These are phyloP conservation scores for Catotricha subobsoleta DNA, from an alignment of 2,888 invertebrate genomes.

Conservation along the genomic window DNA sequence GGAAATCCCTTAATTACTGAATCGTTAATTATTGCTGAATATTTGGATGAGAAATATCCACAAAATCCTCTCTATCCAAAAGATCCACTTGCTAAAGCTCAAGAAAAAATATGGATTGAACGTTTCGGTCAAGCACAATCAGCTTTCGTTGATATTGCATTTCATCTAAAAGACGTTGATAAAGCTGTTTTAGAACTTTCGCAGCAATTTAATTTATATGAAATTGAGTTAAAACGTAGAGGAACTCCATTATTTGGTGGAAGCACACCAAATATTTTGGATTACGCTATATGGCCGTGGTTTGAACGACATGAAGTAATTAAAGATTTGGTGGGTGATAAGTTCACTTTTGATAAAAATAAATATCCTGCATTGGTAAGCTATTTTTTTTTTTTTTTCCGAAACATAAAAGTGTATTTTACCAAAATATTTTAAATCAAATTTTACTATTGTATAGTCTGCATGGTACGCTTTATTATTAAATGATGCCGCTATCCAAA, in stretches of 20 bases:
- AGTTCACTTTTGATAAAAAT: constrained; percentile 43
- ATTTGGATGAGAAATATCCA: constrained; percentile 63
- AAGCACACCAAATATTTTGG: constrained; percentile 53
- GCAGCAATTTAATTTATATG: constrained; percentile 44
- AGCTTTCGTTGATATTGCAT: constrained; percentile 12
- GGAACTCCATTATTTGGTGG: constrained; percentile 49
- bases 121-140: constrained; percentile 16
- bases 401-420: neutral
- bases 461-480: constrained; percentile 54
- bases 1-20: constrained; percentile 44
- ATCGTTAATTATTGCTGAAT: constrained; percentile 60
- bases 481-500: constrained; percentile 47
- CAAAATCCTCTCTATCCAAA: constrained; percentile 42
- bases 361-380: constrained; percentile 47
- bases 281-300: constrained; percentile 78
- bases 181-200: too few relatives aligned
- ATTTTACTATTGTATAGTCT: neutral
- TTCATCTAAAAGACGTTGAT: constrained; percentile 33
- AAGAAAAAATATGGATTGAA: constrained; percentile 27
- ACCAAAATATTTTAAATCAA: constrained; percentile 1
- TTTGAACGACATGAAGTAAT: constrained; percentile 42
- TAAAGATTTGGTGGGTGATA: constrained; percentile 38
- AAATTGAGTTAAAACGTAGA: constrained; percentile 43
- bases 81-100: constrained; percentile 35
- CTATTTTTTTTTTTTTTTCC: neutral